Base-by-base conservation (phyloP, 2,888 invertebrate species). In the Neelides folsomi region DNA sequence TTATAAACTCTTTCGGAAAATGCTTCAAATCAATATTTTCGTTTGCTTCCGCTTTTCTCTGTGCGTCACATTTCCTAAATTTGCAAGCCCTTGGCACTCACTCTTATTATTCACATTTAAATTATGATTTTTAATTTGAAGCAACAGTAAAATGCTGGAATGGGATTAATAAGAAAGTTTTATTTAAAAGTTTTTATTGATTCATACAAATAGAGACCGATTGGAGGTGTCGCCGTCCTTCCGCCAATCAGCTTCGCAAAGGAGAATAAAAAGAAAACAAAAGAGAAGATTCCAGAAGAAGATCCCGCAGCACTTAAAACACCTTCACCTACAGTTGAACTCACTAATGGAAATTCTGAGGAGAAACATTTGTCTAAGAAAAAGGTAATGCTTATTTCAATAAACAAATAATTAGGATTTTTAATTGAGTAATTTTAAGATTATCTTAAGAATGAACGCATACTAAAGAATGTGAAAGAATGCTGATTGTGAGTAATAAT, bases 171-270 rank as follows among this genome's bases (percentile, higher is more conserved):
- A 42, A 16, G 5, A 16, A 16, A 7, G 15, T 41, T 42, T 18
- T 19, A 27, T 7, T 27, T 27, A 27, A 27, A 27, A 7, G 3
- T 3, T 3, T 27, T 27, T 27, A 27, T 27, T 5, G 3, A n/a
- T 27, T 10, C n/a, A 34, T 13, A 44, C 53, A 49, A 20, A 47
- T 75, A 87, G 86, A 86, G 85, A 74, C 86, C 86, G 20, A 75
- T 83, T 35, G 87, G 87, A 44, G 87, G 86, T 8, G 82, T 88
- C 54, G 82, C 86, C 57, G 87, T 87, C 59, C 77, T 87, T 71
- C 86, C 86, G 45, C 75, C 81, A 16, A 59, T 70, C 18, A 65
- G 58, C 43, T 67, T 68, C 45, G 78, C 75, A 53, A 69, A 76
- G 53, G 74, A 76, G 59, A 76, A 75, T 64, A 76, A 75, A 68